Evolutionary conservation across 1,140 invertebrate genomes (phyloP).

Genomic region (Plectus sambesii): DNA sequence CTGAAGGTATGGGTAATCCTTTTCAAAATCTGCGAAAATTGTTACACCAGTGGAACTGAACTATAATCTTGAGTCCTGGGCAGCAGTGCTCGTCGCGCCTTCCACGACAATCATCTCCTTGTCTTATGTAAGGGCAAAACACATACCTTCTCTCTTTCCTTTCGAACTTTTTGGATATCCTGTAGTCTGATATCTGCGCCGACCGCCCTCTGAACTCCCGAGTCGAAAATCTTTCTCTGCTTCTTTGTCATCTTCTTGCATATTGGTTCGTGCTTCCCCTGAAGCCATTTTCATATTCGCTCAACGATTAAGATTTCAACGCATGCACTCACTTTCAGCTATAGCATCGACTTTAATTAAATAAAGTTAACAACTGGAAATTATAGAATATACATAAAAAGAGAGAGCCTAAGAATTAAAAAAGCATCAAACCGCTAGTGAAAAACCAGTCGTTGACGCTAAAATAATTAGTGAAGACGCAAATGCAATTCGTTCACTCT

Average conservation of each 20-base stretch:
- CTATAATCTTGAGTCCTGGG: too few relatives aligned
- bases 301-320: not conserved
- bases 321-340: not conserved
- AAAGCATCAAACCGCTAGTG: too few relatives aligned
- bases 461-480: not conserved
- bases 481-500: not conserved
- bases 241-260: constrained; percentile 34
- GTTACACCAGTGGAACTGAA: not conserved
- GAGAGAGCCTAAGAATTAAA: too few relatives aligned
- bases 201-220: constrained; percentile 32
- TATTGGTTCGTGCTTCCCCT: constrained; percentile 33
- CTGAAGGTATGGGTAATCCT: not conserved
- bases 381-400: constrained; percentile 1
- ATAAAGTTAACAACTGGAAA: not conserved
- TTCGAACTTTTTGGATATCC: constrained; percentile 24
- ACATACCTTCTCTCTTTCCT: constrained; percentile 33
- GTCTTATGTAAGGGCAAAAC: too few relatives aligned
- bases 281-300: constrained; percentile 5
- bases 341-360: not conserved
- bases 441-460: not conserved
- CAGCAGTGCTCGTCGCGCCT: too few relatives aligned
- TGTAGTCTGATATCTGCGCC: constrained; percentile 30
- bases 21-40: not conserved
- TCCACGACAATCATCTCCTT: too few relatives aligned
- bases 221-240: constrained; percentile 34